These are phyloP conservation scores for Microtus richardsoni DNA, from an alignment of 2,113 vertebrate genomes.

Conservation along the genomic window DNA sequence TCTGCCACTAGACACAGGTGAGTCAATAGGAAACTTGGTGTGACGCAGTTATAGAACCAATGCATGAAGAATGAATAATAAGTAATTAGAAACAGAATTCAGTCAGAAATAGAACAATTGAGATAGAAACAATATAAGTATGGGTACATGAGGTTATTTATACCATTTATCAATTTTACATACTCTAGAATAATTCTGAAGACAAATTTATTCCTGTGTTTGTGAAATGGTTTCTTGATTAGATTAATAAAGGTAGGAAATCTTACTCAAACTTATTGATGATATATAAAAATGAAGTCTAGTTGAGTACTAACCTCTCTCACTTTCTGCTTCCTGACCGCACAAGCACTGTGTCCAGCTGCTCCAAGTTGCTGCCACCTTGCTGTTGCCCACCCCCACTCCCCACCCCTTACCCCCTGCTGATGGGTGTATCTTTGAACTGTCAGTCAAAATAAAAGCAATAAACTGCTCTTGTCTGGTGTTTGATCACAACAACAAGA, in stretches of 20 bases:
- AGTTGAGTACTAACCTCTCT: background rate
- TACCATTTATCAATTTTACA: background rate
- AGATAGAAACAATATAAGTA: background rate
- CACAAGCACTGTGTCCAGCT: background rate
- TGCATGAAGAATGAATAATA: background rate
- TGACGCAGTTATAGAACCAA: background rate
- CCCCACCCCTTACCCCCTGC: no score
- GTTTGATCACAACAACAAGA: background rate
- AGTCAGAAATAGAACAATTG: background rate
- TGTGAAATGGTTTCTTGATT: background rate
- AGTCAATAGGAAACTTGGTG: background rate
- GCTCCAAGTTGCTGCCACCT: background rate
- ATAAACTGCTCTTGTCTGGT: background rate
- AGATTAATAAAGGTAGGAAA: background rate
- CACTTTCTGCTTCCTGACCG: no score
- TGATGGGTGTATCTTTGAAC: background rate
- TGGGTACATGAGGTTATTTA: background rate
- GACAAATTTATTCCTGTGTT: background rate
- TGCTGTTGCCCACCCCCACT: no score
- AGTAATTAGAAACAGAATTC: background rate
- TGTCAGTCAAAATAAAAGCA: no score
- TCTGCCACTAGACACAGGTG: background rate
- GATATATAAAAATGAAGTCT: no score
- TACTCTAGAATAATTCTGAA: background rate
- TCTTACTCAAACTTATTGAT: background rate